Conservation (phyloP, 2,113 vertebrate species). For the Haliaeetus leucogaster region DNA sequence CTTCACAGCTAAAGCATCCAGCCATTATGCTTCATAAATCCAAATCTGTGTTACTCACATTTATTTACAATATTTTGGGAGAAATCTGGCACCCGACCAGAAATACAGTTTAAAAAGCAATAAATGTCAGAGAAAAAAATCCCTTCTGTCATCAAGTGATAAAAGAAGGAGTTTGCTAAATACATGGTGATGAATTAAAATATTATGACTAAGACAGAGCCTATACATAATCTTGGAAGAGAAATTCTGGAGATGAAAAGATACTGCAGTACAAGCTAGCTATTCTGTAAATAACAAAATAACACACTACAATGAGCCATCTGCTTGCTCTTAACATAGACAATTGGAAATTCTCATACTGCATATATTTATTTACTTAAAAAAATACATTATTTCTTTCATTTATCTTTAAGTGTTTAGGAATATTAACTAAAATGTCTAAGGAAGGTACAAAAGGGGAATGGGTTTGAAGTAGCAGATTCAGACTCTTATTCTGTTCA, state of each 20-base stretch:
- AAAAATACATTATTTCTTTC: background rate
- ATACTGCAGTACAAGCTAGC: background rate
- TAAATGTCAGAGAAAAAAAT: constrained; percentile 49
- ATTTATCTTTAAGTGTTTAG: background rate
- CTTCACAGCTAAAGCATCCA: constrained; percentile 25
- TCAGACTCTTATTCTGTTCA: background rate
- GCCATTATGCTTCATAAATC: constrained; percentile 42
- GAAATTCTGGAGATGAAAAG: constrained; percentile 26
- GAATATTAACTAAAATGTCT: background rate
- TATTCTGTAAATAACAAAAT: constrained; percentile 29
- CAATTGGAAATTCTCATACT: background rate
- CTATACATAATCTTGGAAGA: background rate
- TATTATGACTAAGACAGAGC: background rate
- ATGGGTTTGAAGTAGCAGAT: background rate
- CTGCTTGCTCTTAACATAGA: background rate
- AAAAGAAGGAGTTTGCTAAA: constrained; percentile 51
- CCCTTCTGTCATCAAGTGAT: constrained; percentile 52
- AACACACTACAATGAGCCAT: background rate
- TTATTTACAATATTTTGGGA: constrained; percentile 59
- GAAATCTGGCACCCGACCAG: constrained; percentile 10
- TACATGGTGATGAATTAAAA: constrained; percentile 49
- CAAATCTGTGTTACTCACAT: constrained; percentile 7
- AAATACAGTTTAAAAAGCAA: constrained; percentile 60
- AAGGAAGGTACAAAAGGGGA: background rate
- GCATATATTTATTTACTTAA: background rate